Evolutionary conservation across 1,140 invertebrate species (phyloP).

Genomic region (Solenopsis invicta): DNA sequence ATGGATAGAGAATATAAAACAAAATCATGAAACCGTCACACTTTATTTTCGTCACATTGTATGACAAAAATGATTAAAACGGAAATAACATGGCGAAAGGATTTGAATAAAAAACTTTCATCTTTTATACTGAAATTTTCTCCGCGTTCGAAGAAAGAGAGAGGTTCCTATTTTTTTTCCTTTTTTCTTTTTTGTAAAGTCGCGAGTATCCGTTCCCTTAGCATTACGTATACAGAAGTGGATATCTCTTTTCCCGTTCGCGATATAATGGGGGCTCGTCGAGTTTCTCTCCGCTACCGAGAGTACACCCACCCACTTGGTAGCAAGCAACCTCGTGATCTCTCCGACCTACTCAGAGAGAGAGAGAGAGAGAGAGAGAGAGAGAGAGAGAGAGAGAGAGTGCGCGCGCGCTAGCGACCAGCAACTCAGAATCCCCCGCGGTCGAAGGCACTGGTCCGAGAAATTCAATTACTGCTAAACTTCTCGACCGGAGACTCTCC

Average conservation of each 20-base stretch:
- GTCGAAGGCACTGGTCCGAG: slow-evolving; percentile 85
- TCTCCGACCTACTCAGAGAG: slow-evolving; percentile 61
- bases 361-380: neutral
- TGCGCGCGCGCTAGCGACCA: slow-evolving; percentile 60
- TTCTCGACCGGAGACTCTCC: slow-evolving; percentile 84
- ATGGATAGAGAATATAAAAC: neutral
- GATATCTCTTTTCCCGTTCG: slow-evolving; percentile 55
- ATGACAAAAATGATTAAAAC: slow-evolving; percentile 24
- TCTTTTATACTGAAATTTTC: slow-evolving; percentile 20
- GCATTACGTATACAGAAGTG: slow-evolving; percentile 53
- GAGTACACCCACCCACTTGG: slow-evolving; percentile 69
- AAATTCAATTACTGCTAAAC: slow-evolving; percentile 86
- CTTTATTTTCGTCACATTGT: neutral
- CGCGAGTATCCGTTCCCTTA: slow-evolving; percentile 47
- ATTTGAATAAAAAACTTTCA: slow-evolving; percentile 1
- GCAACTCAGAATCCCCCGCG: slow-evolving; percentile 80
- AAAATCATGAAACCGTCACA: neutral
- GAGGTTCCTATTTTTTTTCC: neutral
- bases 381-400: neutral
- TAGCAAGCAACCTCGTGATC: slow-evolving; percentile 65
- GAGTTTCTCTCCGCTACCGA: slow-evolving; percentile 56
- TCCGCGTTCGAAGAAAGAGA: slow-evolving; percentile 34
- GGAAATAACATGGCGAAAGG: neutral
- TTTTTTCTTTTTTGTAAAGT: slow-evolving; percentile 20
- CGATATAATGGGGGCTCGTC: slow-evolving; percentile 58